Evolutionary conservation across 2,888 invertebrate genomes (phyloP), one percentile per base, ranked within the genome.

Genomic region (Troglohyphantes excavatus): DNA sequence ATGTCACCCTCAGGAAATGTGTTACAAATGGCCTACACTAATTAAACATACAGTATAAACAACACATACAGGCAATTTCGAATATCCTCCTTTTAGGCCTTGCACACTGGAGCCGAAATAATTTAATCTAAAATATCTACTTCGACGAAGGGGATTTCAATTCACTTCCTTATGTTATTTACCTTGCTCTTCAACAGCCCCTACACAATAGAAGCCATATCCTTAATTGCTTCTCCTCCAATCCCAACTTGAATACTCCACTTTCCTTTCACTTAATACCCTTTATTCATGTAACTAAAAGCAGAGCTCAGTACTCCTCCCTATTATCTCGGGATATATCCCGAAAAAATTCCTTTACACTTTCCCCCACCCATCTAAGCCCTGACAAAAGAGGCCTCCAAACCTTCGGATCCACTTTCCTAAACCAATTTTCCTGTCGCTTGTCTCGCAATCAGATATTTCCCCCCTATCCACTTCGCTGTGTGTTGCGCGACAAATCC

Each of bases 361-460:
- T 78, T 63, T 63, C 75, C 19, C 13, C 39, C n/a, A 11, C 59
- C 19, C 21, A 2, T 11, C 13, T 75, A 59, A 65, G 61, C 76
- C n/a, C n/a, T 46, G 27, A 59, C 59, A 75, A 75, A 75, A 19
- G 3, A 13, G 17, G 46, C n/a, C 43, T 46, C 46, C 46, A 21
- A 46, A 46, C 23, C 11, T 21, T 46, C 21, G 43, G 76, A 78
- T 78, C 75, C 61, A 75, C 75, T 75, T 75, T 78, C 63, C 39
- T 78, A 63, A 78, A 78, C 76, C 76, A 78, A 78, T 78, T 78
- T 78, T 63, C 63, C 63, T 63, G 76, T 63, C 61, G 65, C 65
- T 65, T 78, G 63, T 65, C 68, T 29, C 13, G 70, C 70, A 70
- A 82, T 39, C 70, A 82, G 82, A 82, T 82, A 68, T 82, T 19